Conservation (phyloP, 2,113 vertebrate genomes). For the Hiodon tergisus region DNA sequence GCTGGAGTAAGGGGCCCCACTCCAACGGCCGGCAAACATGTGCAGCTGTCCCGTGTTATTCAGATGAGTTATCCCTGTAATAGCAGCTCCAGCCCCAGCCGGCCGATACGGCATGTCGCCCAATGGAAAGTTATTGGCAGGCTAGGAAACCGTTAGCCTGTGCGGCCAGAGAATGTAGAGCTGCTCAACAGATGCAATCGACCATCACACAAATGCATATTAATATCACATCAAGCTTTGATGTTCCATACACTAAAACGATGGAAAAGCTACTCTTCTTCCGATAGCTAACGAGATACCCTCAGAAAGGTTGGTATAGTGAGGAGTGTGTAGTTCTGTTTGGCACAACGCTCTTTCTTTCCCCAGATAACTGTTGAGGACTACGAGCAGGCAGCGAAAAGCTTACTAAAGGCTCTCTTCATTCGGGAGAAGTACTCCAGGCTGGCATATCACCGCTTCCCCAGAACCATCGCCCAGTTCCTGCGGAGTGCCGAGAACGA, state of each 20-base stretch:
- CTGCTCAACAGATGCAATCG: too few relatives aligned
- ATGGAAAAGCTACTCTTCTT: too few relatives aligned
- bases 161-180: too few relatives aligned
- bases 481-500: constrained; percentile 62
- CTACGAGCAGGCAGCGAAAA: constrained; percentile 86
- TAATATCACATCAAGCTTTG: too few relatives aligned
- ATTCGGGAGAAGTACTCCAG: constrained; percentile 90
- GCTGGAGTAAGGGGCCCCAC: constrained; percentile 76
- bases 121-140: neutral
- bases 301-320: neutral
- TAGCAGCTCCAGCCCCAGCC: neutral
- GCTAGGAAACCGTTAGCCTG: too few relatives aligned
- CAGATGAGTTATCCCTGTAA: neutral
- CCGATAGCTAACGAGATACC: too few relatives aligned
- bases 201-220: too few relatives aligned
- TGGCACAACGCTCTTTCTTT: constrained; percentile 10
- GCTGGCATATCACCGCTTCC: constrained; percentile 88
- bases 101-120: neutral
- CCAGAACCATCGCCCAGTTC: constrained; percentile 75
- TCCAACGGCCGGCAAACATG: neutral
- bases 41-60: constrained; percentile 12
- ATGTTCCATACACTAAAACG: too few relatives aligned
- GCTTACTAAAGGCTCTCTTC: constrained; percentile 77
- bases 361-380: constrained; percentile 89
- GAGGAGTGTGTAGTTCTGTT: neutral